Base-by-base conservation (phyloP, 2,113 vertebrate species). In the Tragelaphus imberbis region DNA sequence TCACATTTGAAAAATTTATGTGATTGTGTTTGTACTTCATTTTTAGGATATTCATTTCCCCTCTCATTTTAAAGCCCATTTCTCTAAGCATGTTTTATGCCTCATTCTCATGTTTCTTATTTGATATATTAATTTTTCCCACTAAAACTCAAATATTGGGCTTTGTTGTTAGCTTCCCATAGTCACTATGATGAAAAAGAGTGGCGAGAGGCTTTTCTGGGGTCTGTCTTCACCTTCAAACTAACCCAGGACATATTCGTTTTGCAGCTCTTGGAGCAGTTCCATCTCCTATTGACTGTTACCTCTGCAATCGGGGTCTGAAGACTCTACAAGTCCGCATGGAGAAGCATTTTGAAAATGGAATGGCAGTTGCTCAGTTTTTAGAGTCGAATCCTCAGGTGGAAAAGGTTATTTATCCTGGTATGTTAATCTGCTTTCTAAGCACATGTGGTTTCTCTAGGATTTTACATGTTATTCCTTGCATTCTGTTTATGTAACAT, bases 281-380 rank as follows among this genome's bases (percentile, higher is more conserved):
- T 4, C 99, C 99, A 0, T 99, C 99, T 51, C 99, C 99, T 63
- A 99, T 99, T 51, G 99, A 99, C 98, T 99, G 99, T 89, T 99
- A 96, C 98, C 91, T 99, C 56, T 99, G 99, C 88, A 99, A 98
- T 91, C 99, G 99, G 0, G 99, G 99, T 2, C 98, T 99, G 94
- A 99, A 99, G 98, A 99, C 99, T 0, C 98, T 99, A 1, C 98
- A 99, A 11, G 28, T 99, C 75, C 98, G 99, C 4, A 99, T 99
- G 99, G 99, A 99, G 81, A 99, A 99, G 17, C 99, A 99, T 97
- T 99, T 99, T 95, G 98, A 97, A 90, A 99, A 99, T 0, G 99
- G 97, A 0, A 86, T 99, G 98, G 99, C 99, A 0, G 99, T 98
- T 1, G 99, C 99, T 23, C 97, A 63, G 3, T 99, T 99, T 84